Conservation (phyloP, 2,797 vertebrate species). For the Bovichtus diacanthus region DNA sequence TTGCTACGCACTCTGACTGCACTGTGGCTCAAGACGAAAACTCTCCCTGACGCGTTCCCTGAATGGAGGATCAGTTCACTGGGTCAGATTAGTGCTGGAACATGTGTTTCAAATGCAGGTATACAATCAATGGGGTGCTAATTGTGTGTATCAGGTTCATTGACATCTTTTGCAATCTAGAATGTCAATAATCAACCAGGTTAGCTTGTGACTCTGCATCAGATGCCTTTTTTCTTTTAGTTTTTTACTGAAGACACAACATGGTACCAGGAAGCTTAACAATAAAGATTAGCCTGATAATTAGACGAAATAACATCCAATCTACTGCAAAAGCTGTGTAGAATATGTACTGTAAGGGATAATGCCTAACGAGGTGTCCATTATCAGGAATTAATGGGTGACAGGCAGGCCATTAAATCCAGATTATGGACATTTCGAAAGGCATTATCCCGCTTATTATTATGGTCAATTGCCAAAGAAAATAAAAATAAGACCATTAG, state of each 20-base stretch:
- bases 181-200: slow-evolving; percentile 25
- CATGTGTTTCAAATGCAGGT: slow-evolving; percentile 45
- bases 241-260: not conserved
- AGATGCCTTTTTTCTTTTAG: slow-evolving; percentile 8
- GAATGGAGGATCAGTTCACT: slow-evolving; percentile 64
- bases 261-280: not conserved
- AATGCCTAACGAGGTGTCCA: no score
- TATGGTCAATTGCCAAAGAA: no score
- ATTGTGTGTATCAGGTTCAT: slow-evolving; percentile 47
- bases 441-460: no score
- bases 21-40: slow-evolving; percentile 72
- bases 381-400: no score
- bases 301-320: not conserved
- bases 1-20: slow-evolving; percentile 51
- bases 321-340: not conserved
- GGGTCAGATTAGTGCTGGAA: slow-evolving; percentile 44
- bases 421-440: no score
- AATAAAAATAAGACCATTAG: no score
- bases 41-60: slow-evolving; percentile 53
- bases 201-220: slow-evolving; percentile 20
- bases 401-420: no score
- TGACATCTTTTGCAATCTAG: slow-evolving; percentile 37
- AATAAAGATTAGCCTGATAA: not conserved
- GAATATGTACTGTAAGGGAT: not conserved
- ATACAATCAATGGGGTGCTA: slow-evolving; percentile 65